Base-by-base conservation (phyloP, 2,888 invertebrate genomes). In the Bimastos eiseni region DNA sequence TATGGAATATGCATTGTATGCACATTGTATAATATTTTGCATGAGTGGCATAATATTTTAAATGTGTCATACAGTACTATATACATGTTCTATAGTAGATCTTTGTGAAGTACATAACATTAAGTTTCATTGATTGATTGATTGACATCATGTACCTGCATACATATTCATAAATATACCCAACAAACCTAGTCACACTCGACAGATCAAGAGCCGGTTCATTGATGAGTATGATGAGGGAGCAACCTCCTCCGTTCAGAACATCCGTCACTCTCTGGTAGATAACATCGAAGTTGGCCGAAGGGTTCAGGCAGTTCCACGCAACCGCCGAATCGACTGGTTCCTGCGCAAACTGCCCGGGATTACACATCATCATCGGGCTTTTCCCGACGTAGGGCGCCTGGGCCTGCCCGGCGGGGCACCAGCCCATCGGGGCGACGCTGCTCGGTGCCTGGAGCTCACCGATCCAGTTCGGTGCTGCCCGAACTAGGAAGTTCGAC, bases 321-420 rank as follows among this genome's bases (percentile, higher is more conserved):
- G 86, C 86, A 19, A 24, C 36, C 21, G 11, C 34, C 34, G 36
- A 34, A 34, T 37, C 86, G 24, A 37, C 86, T 13, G 86, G 24
- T 21, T 86, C 86, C 86, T 13, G 84, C 13, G 37, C 86, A 8
- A 86, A 86, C 34, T 34, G 86, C 21, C 86, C 86, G n/a, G 86
- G 86, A 86, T 86, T 86, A 37, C 86, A 86, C 36, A 86, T 34
- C 86, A 84, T 34, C 84, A 86, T 86, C 86, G 86, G 86, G 86
- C 24, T 37, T 86, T 86, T 86, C 86, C 37, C 86, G 86, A 37
- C 86, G 37, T 36, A 86, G 21, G 86, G 86, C 15, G 86, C 0
- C 86, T 86, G 86, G 4, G 84, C 84, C 84, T 30, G 84, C 13
- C 84, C 84, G 17, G 84, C 33, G 34, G 84, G 84, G 34, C 84